phyloP scores from a whole-genome alignment of 1,140 invertebrate genomes.

The Coenobita brevimanus region DNA sequence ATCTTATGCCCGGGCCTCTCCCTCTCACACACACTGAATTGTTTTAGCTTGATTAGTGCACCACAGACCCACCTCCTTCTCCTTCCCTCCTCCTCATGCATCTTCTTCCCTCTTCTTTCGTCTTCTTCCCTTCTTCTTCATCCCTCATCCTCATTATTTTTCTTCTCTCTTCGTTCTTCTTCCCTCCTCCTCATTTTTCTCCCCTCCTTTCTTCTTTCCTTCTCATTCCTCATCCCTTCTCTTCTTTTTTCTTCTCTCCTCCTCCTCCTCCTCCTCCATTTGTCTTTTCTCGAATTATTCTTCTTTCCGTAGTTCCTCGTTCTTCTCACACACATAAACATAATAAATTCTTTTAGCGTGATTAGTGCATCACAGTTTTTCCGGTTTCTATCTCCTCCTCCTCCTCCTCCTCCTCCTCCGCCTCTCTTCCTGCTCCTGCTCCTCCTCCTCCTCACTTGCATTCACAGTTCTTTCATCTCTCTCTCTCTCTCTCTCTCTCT shows the following conservation, averaged over 20 bases:
- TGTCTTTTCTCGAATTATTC: background rate
- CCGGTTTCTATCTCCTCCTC: background rate
- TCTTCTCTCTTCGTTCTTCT: too few relatives aligned
- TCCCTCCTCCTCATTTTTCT: too few relatives aligned
- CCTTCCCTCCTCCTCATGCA: slow-evolving; percentile 5
- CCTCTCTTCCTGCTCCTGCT: background rate
- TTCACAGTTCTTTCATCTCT: background rate
- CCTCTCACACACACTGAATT: background rate
- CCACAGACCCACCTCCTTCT: background rate
- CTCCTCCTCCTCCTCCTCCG: background rate
- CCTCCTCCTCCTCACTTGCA: background rate
- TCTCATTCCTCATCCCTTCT: too few relatives aligned
- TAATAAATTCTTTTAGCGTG: too few relatives aligned
- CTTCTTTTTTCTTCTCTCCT: too few relatives aligned
- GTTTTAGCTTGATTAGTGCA: background rate
- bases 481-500: background rate
- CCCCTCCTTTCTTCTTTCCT: too few relatives aligned
- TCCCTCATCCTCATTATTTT: too few relatives aligned
- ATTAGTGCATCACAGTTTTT: too few relatives aligned
- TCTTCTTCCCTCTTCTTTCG: too few relatives aligned
- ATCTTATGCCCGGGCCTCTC: background rate
- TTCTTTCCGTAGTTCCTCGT: background rate
- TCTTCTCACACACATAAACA: background rate
- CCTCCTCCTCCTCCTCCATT: background rate
- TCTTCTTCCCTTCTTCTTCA: too few relatives aligned